Evolutionary conservation across 2,797 vertebrate genomes (phyloP).

Genomic region (Malurus leucopterus): DNA sequence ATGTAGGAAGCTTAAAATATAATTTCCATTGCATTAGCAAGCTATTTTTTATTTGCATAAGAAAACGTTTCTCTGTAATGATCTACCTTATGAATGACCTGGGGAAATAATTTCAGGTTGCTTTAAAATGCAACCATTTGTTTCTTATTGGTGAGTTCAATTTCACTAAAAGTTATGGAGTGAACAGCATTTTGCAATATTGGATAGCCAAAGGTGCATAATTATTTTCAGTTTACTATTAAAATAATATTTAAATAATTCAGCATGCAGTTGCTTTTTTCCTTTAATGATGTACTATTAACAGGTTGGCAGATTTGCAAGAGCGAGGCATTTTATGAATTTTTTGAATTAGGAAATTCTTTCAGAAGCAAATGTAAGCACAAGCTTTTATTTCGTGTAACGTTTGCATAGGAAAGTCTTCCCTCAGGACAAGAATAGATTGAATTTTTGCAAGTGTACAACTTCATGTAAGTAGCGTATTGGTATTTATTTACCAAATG

Average conservation of each 20-base stretch:
- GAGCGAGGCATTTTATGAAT: not conserved
- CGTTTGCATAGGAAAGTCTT: not conserved
- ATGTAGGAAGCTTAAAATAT: constrained; percentile 2
- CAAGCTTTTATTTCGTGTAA: not conserved
- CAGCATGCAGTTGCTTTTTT: not conserved
- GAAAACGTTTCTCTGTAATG: constrained; percentile 33
- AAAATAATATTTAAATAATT: constrained; percentile 55
- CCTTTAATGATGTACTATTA: constrained; percentile 12
- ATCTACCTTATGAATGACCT: constrained; percentile 54
- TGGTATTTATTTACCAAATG: constrained; percentile 21
- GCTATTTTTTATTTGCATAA: not conserved
- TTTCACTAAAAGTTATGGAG: constrained; percentile 35
- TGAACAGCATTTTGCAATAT: not conserved
- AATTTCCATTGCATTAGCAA: constrained; percentile 20
- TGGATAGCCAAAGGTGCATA: constrained; percentile 40
- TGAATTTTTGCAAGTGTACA: constrained; percentile 13
- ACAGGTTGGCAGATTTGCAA: not conserved
- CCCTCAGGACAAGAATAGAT: constrained; percentile 27
- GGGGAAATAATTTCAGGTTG: constrained; percentile 57
- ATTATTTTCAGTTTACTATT: constrained; percentile 46
- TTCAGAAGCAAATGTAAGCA: not conserved
- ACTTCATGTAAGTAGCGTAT: constrained; percentile 4
- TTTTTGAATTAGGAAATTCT: not conserved
- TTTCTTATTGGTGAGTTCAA: constrained; percentile 48
- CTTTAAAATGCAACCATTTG: constrained; percentile 55